Conservation (phyloP, 1,140 invertebrate genomes). For the Hyposmocoma kahamanoa region DNA sequence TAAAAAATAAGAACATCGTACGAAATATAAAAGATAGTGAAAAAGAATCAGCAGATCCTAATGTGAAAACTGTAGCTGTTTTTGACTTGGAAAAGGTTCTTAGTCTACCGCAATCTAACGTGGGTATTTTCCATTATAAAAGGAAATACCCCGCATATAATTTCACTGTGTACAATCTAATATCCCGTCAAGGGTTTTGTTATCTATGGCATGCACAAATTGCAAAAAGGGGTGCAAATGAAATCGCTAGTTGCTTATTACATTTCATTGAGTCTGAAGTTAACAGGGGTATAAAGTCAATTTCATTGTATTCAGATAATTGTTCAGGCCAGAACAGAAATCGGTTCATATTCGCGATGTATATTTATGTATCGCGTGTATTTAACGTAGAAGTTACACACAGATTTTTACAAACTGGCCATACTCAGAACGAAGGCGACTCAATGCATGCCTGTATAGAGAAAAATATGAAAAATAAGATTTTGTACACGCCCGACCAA, state of each 20-base stretch:
- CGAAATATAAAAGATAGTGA: neutral
- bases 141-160: neutral
- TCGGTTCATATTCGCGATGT: neutral
- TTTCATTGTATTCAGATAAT: neutral
- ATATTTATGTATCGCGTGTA: neutral
- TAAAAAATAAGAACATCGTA: neutral
- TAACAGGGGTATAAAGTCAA: neutral
- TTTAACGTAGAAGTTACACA: neutral
- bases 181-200: neutral
- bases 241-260: neutral
- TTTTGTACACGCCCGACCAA: neutral
- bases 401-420: neutral
- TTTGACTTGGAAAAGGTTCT: neutral
- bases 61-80: neutral
- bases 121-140: neutral
- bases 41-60: neutral
- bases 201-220: neutral
- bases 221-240: neutral
- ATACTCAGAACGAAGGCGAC: neutral
- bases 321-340: slow-evolving; percentile 1
- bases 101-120: neutral
- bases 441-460: slow-evolving; percentile 1
- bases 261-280: neutral
- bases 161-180: neutral
- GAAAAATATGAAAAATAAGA: neutral